These are phyloP conservation scores for Drosophila mauritiana DNA, from an alignment of 1,140 invertebrate species.

Conservation along the genomic window DNA sequence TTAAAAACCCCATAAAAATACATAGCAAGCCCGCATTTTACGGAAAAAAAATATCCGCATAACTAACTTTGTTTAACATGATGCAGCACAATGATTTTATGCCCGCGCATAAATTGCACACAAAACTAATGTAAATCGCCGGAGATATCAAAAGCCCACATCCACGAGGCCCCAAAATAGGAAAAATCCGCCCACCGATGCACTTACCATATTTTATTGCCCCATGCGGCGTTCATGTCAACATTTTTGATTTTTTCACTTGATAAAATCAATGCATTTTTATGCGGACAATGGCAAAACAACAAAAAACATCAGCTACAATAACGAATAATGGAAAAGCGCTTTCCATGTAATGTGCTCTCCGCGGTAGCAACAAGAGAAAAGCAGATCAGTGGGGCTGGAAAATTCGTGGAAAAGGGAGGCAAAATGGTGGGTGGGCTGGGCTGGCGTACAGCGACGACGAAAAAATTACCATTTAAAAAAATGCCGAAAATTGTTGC, in stretches of 20 bases:
- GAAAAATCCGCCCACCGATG: slow-evolving; percentile 20
- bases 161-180: not conserved
- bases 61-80: slow-evolving; percentile 32
- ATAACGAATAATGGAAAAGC: slow-evolving; percentile 36
- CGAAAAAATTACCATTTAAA: slow-evolving; percentile 77
- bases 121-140: slow-evolving; percentile 51
- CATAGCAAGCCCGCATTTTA: not conserved
- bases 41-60: slow-evolving; percentile 8
- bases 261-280: slow-evolving; percentile 76
- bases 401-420: not conserved
- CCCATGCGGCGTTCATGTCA: slow-evolving; percentile 55
- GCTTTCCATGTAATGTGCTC: slow-evolving; percentile 60
- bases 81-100: slow-evolving; percentile 28
- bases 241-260: slow-evolving; percentile 79
- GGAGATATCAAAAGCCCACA: slow-evolving; percentile 21
- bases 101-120: slow-evolving; percentile 39
- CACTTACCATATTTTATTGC: slow-evolving; percentile 57
- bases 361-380: slow-evolving; percentile 37
- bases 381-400: slow-evolving; percentile 9
- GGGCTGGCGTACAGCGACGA: slow-evolving; percentile 18
- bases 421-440: not conserved
- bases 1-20: not conserved
- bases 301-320: slow-evolving; percentile 32
- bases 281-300: slow-evolving; percentile 59
- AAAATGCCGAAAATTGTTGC: slow-evolving; percentile 77